Conservation (phyloP, 2,888 invertebrate species). For the Cremastinae sp. region DNA sequence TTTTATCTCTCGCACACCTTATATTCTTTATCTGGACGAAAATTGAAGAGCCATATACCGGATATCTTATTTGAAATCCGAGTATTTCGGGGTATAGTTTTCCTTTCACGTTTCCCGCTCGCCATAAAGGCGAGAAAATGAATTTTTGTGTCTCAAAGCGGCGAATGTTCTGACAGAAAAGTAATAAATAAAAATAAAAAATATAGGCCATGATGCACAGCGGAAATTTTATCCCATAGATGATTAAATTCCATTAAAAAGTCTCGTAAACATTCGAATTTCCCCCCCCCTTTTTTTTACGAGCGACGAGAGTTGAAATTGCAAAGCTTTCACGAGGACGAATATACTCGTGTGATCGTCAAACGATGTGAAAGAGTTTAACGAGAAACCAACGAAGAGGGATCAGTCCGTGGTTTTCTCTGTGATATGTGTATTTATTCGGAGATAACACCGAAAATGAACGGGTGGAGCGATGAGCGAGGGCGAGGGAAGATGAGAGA, state of each 20-base stretch:
- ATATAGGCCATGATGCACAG: too few relatives aligned
- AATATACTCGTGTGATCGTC: conserved; percentile 2
- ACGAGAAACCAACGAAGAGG: conserved; percentile 46
- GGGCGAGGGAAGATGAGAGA: conserved; percentile 20
- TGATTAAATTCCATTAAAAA: too few relatives aligned
- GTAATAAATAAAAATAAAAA: too few relatives aligned
- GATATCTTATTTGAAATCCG: not conserved
- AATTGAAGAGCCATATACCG: not conserved
- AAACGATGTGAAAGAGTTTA: conserved; percentile 36
- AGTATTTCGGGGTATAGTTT: not conserved
- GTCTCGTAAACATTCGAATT: not conserved
- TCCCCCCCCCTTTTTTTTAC: not conserved
- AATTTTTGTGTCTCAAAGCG: conserved; percentile 14
- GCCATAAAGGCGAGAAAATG: conserved; percentile 24
- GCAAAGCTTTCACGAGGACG: conserved; percentile 14
- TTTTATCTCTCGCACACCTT: conserved; percentile 4
- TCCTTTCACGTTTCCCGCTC: not conserved
- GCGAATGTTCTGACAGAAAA: not conserved
- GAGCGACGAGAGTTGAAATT: not conserved
- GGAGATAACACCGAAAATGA: conserved; percentile 37
- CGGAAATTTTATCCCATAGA: too few relatives aligned
- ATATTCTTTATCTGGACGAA: not conserved
- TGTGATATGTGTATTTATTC: conserved; percentile 38
- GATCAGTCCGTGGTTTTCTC: conserved; percentile 50
- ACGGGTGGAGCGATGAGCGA: not conserved